phyloP scores from a whole-genome alignment of 2,113 vertebrate genomes.

The Hepsetus odoe region DNA sequence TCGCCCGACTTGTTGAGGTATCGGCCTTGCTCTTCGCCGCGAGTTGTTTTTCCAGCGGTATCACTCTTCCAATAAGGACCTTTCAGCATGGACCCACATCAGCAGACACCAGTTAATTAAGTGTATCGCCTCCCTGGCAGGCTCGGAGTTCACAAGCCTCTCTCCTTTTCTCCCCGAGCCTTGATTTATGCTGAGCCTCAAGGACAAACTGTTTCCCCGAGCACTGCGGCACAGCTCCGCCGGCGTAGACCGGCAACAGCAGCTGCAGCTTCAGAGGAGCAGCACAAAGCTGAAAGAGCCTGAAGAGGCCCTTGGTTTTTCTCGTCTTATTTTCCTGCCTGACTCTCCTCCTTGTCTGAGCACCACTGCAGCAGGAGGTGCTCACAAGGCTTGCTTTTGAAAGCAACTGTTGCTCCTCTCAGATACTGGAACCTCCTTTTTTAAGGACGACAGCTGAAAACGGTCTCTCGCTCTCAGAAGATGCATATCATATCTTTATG shows the following conservation, averaged over 20 bases:
- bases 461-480: too few species aligned
- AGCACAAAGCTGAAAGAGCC: neutral
- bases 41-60: conserved; percentile 19
- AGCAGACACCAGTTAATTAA: conserved; percentile 51
- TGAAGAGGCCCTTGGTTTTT: neutral
- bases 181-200: conserved; percentile 54
- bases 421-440: neutral
- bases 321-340: neutral
- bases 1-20: neutral
- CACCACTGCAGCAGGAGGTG: neutral
- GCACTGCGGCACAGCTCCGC: conserved; percentile 25
- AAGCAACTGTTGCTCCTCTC: neutral
- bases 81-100: conserved; percentile 47
- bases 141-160: conserved; percentile 18
- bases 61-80: conserved; percentile 36
- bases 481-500: too few species aligned
- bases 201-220: conserved; percentile 52
- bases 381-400: neutral
- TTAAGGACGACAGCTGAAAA: too few species aligned
- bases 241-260: neutral
- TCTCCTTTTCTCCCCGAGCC: conserved; percentile 36
- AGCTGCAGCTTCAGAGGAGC: conserved; percentile 7
- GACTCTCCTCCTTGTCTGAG: neutral
- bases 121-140: conserved; percentile 49
- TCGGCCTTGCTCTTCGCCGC: neutral